These are phyloP conservation scores for Pempheris klunzingeri DNA, from an alignment of 2,797 vertebrate genomes.

Conservation along the genomic window DNA sequence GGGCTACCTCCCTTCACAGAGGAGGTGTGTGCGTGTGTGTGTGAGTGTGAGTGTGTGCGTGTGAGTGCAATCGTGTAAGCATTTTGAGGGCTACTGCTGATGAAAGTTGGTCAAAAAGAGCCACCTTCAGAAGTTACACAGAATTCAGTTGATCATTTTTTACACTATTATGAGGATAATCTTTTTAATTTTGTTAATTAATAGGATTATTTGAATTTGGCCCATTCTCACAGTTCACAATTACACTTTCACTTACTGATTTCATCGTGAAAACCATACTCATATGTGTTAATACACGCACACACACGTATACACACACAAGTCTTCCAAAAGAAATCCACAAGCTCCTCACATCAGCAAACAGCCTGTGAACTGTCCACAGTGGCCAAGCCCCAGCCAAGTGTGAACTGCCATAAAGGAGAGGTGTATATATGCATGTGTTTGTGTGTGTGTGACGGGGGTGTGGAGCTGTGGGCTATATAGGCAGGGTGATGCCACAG, in stretches of 20 bases:
- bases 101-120: conserved; percentile 60
- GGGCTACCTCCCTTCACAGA: conserved; percentile 76
- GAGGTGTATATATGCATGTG: conserved; percentile 29
- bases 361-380: conserved; percentile 58
- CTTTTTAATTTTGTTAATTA: conserved; percentile 25
- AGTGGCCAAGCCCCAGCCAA: conserved; percentile 47
- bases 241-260: background rate
- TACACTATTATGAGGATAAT: background rate
- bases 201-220: background rate
- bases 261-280: background rate
- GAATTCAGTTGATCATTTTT: conserved; percentile 18
- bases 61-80: conserved; percentile 40
- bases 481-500: conserved; percentile 79
- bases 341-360: conserved; percentile 21
- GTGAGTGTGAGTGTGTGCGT: conserved; percentile 27
- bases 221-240: background rate
- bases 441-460: conserved; percentile 18
- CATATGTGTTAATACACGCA: too few species aligned
- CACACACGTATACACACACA: too few species aligned
- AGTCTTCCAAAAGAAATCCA: conserved; percentile 7
- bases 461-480: conserved; percentile 29
- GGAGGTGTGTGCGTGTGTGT: conserved; percentile 46
- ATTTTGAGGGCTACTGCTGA: conserved; percentile 44
- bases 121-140: conserved; percentile 35
- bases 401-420: conserved; percentile 77